Base-by-base conservation (phyloP, 1,140 invertebrate species). In the Pachypeltis micranthus region DNA sequence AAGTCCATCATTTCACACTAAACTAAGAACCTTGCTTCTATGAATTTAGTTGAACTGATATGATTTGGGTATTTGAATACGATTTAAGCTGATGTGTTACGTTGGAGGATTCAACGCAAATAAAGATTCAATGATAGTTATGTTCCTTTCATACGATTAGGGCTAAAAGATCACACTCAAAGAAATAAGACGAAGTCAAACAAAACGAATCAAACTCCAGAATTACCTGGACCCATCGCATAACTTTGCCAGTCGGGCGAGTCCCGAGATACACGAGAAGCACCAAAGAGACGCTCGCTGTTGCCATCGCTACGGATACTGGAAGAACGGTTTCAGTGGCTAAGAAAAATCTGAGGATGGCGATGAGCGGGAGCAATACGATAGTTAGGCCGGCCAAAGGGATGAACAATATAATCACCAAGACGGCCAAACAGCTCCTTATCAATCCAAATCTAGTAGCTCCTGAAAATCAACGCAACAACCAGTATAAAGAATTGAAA, bases 301-400 rank as follows among this genome's bases (percentile, higher is more conserved):
- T 74, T 1, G 81, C 65, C 1, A 78, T 66, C 14, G 85, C 80
- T 1, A 83, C 72, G 0, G 73, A 73, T 62, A 83, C 74, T 3
- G 80, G 79, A 61, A 86, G 79, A 0, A 83, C 74, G 3, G 84
- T 70, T 68, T 83, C 82, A 12, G 81, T 81, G 44, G 86, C 74
- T 0, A 84, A 81, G 10, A 88, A 74, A 68, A 83, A 86, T 66
- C 87, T 85, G 0, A 83, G 77, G 54, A 84, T 78, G 3, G 87
- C 86, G 4, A 85, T 78, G 12, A 88, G 79, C 0, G 87, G 87
- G 28, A 91, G 73, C 1, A 88, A 75, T 1, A 89, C 75, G 0
- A 85, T 86, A 0, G 84, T 81, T 23, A 91, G 73, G 0, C 87
- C 86, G n/a, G 86, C 83, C 1, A 90, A 73, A 0, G 88, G 88